A percentile compares a stretch with the other conserved stretches of the same genome.
These are phyloP conservation scores for Cephonodes hylas DNA, from an alignment of 2,888 invertebrate genomes.

Conservation along the genomic window DNA sequence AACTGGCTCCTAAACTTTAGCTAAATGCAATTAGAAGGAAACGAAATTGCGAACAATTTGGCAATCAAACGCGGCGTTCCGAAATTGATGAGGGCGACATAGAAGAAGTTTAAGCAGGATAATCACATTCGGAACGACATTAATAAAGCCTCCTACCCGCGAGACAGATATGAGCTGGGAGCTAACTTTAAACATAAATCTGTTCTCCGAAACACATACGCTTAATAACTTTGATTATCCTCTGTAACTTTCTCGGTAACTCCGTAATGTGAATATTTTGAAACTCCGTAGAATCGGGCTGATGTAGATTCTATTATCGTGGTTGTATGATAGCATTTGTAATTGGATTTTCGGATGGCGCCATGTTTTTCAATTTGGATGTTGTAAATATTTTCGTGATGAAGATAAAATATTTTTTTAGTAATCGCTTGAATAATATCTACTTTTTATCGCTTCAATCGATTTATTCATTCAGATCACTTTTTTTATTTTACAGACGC, in stretches of 20 bases:
- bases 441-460: no score
- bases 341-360: no score
- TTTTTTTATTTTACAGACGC: no score
- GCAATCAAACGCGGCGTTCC: neutral
- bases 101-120: neutral
- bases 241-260: neutral
- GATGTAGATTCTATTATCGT: neutral
- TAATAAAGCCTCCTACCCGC: neutral
- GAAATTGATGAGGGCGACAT: neutral
- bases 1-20: no score
- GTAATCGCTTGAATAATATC: no score
- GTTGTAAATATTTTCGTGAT: no score
- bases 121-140: neutral
- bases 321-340: neutral
- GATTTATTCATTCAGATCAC: no score
- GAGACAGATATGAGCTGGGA: slow-evolving; percentile 2
- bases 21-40: no score
- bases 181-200: slow-evolving; percentile 6
- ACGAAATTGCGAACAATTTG: neutral
- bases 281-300: neutral
- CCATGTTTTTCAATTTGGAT: neutral
- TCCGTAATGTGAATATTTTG: slow-evolving; percentile 2
- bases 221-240: slow-evolving; percentile 10
- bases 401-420: no score
- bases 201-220: slow-evolving; percentile 6